Evolutionary conservation across 2,797 vertebrate species (phyloP).

Genomic region (Molossus molossus): DNA sequence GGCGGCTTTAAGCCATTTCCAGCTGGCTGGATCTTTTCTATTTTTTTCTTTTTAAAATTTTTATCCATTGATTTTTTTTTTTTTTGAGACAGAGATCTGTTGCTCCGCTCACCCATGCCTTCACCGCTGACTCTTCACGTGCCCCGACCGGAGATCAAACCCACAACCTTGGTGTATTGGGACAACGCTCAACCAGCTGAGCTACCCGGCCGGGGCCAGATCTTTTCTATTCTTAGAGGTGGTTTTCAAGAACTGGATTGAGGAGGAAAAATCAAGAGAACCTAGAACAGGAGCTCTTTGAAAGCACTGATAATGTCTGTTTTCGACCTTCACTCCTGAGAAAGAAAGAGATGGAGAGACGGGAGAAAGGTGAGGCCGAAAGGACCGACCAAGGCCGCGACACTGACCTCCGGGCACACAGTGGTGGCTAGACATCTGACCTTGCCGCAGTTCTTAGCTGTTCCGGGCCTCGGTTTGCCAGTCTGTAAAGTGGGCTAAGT

Average conservation of each 20-base stretch:
- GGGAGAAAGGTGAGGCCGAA: not conserved
- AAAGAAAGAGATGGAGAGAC: not conserved
- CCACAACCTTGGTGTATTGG: not conserved
- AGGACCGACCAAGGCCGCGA: not conserved
- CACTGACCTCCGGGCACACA: not conserved
- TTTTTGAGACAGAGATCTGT: no score
- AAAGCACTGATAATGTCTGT: fast-evolving
- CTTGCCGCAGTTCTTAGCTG: not conserved
- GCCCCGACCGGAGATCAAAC: not conserved
- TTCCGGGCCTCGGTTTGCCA: not conserved
- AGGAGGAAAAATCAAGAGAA: not conserved
- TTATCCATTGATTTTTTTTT: no score
- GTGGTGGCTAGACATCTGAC: fast-evolving
- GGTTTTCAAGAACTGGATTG: not conserved
- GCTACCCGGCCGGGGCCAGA: not conserved
- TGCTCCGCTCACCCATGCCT: not conserved
- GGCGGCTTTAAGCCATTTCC: not conserved
- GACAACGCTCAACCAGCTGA: not conserved
- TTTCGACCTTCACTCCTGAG: not conserved
- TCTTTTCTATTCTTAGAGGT: not conserved
- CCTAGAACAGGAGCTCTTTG: not conserved
- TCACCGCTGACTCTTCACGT: not conserved
- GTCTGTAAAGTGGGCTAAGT: not conserved
- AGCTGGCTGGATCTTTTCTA: not conserved
- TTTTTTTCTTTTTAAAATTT: not conserved